Evolutionary conservation across 2,797 vertebrate genomes (phyloP), one percentile per base, ranked within the genome.

Genomic region (Myotis myotis): DNA sequence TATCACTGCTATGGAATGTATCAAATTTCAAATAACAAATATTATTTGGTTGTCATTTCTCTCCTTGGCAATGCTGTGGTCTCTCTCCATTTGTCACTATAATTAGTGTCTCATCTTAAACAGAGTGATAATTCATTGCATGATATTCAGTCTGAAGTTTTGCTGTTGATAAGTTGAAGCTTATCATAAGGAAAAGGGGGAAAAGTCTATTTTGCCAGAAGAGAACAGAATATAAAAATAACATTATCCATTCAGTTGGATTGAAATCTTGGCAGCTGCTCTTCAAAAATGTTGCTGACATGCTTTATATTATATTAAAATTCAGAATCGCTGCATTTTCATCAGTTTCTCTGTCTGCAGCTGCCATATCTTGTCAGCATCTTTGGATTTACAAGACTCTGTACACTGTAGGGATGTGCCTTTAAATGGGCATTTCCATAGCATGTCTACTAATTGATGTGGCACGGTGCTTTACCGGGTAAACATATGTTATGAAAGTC

Each of bases 361-460:
- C 98, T 99, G 98, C 98, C 97, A 97, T 98, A 99, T 98, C 98
- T 98, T 98, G 98, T 98, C 99, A 99, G 98, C 98, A 98, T 98
- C 98, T 98, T 98, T 95, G 95, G 98, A 98, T 98, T 98, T 98
- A 98, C 97, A 97, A 97, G 94, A 88, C 90, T 96, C 80, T 76
- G 93, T 93, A 90, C 87, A 94, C 84, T 93, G 87, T 95, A 97
- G 97, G 97, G 97, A 97, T 93, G 86, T 97, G 98, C 87, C 88
- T 97, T 97, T 96, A 98, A 98, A 98, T 79, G 97, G 96, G 93
- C 97, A 96, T 97, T 98, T 98, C 97, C 95, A 81, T 97, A 97
- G 95, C 81, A 55, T 95, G 93, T 97, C 98, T 97, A 95, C 97
- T 98, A 98, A 98, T 97, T 98, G 96, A 97, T 96, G 96, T 7